Base-by-base conservation (phyloP, 2,797 vertebrate species). In the Enteromius radiatus region DNA sequence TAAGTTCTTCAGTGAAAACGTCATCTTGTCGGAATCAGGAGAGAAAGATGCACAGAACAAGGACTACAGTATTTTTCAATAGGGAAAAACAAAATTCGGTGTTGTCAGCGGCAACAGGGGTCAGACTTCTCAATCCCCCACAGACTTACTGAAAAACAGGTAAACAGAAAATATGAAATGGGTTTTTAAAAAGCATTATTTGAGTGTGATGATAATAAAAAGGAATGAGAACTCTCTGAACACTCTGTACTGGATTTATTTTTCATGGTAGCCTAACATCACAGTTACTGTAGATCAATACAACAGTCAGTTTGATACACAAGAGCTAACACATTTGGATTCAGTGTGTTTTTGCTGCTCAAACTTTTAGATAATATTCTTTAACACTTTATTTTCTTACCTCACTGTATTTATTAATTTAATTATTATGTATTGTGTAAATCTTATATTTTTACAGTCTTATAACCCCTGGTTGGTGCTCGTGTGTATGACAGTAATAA, bases 241-340 rank as follows among this genome's bases (percentile, higher is more conserved):
- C 26, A 77, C n/a, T 41, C 49, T 56, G 41, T 64, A 31, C 26
- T 78, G 12, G 59, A 65, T 65, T 49, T 52, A 10, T 31, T 56
- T 43, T 61, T 21, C 3, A 38, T 59, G 64, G 12, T 43, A 41
- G 17, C 19, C 10, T 65, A 9, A 17, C 10, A 49, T 52, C 31
- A 52, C 21, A 19, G 7, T 67, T 31, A n/a, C n/a, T n/a, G n/a
- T n/a, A 36, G 21, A 52, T 67, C 28, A 67, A 49, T 67, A 52
- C 41, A 64, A 17, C 26, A 23, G 28, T 33, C 28, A 17, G 23
- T 19, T 59, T 38, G n/a, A 59, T 43, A 15, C 38, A 41, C 74
- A 45, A 11, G 28, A 59, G 15, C 14, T 76, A 76, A 63, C 23
- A 41, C 33, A 43, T 61, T 76, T 61, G 59, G n/a, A 76, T 63